A percentile compares a stretch with the other conserved stretches of the same genome.
These are phyloP conservation scores for Shargacucullia verbasci DNA, from an alignment of 2,888 invertebrate species.

Conservation along the genomic window DNA sequence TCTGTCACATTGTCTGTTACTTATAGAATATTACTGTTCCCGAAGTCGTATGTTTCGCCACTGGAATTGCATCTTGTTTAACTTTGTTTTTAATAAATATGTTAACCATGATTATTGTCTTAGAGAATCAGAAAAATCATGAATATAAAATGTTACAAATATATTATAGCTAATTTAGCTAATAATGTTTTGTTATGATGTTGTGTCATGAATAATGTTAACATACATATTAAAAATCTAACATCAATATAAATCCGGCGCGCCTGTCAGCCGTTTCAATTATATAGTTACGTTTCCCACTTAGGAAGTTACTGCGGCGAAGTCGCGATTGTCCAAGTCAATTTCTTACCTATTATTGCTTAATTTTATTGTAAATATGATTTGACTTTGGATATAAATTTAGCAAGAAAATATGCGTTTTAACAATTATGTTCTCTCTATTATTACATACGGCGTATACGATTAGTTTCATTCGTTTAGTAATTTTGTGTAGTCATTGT, in stretches of 20 bases:
- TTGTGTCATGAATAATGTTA: slow-evolving; percentile 5
- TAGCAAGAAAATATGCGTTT: slow-evolving; percentile 2
- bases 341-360: too few species aligned
- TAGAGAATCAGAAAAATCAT: slow-evolving; percentile 2
- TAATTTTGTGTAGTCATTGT: slow-evolving; percentile 1
- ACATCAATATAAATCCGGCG: too few species aligned
- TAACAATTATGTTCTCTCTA: slow-evolving; percentile 17
- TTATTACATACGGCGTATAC: slow-evolving; percentile 14
- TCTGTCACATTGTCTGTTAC: not conserved
- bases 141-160: not conserved
- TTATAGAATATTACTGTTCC: not conserved
- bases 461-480: slow-evolving; percentile 1
- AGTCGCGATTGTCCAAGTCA: slow-evolving; percentile 24
- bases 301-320: slow-evolving; percentile 17
- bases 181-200: not conserved
- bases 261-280: slow-evolving; percentile 4
- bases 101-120: slow-evolving; percentile 1
- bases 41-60: slow-evolving; percentile 12
- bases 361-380: slow-evolving; percentile 51
- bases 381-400: slow-evolving; percentile 19
- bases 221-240: not conserved
- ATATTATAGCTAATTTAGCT: not conserved
- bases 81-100: slow-evolving; percentile 2
- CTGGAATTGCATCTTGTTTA: slow-evolving; percentile 33
- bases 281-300: slow-evolving; percentile 9